phyloP scores from a whole-genome alignment of 2,113 vertebrate species.

The Mus musculus region GRCm39 chr2:56220001-56220500 shows the following conservation, averaged over 20 bases:
- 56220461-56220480: background rate
- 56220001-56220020: background rate
- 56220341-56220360: background rate
- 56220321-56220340: background rate
- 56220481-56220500: background rate
- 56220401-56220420: background rate
- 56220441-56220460: background rate
- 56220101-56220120: background rate
- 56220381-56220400: background rate
- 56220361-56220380: background rate
- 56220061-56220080: background rate
- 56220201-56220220: background rate
- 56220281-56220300: background rate
- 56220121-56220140: background rate
- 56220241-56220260: background rate
- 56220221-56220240: background rate
- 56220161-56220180: background rate
- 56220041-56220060: background rate
- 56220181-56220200: background rate
- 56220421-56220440: background rate
- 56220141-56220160: background rate
- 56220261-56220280: background rate
- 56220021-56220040: background rate
- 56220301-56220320: background rate
- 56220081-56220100: background rate